These are phyloP conservation scores for Brienomyrus longianalis DNA, from an alignment of 2,113 vertebrate genomes.

Conservation along the genomic window DNA sequence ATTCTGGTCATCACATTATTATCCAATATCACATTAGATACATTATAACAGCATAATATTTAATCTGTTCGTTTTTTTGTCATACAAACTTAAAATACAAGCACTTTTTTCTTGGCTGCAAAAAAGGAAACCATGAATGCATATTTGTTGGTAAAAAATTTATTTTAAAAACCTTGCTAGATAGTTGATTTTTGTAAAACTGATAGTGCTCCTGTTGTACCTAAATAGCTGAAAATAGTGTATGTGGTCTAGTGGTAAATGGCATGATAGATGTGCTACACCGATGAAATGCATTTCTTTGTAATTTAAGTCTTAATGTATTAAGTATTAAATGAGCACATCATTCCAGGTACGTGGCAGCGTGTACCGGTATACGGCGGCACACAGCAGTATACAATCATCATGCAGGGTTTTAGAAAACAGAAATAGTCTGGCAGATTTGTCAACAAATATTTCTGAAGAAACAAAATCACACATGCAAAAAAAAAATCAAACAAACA, in stretches of 20 bases:
- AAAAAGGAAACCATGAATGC: neutral
- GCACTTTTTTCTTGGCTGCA: neutral
- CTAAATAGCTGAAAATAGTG: neutral
- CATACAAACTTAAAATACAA: neutral
- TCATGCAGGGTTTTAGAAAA: neutral
- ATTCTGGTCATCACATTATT: no score
- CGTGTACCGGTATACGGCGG: no score
- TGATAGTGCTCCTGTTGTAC: neutral
- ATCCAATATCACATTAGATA: neutral
- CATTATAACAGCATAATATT: neutral
- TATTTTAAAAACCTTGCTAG: neutral
- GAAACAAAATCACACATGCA: neutral
- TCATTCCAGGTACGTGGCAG: neutral
- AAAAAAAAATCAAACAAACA: neutral
- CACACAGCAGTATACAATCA: neutral
- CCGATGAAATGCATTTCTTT: neutral
- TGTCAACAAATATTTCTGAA: neutral
- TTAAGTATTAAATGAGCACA: neutral
- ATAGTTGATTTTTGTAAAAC: neutral
- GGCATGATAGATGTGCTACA: neutral
- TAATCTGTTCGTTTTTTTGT: neutral
- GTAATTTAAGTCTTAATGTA: neutral
- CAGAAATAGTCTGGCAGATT: neutral
- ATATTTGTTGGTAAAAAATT: neutral
- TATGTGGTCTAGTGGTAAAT: neutral